phyloP scores from a whole-genome alignment of 2,113 vertebrate species.

The Dendropsophus ebraccatus region DNA sequence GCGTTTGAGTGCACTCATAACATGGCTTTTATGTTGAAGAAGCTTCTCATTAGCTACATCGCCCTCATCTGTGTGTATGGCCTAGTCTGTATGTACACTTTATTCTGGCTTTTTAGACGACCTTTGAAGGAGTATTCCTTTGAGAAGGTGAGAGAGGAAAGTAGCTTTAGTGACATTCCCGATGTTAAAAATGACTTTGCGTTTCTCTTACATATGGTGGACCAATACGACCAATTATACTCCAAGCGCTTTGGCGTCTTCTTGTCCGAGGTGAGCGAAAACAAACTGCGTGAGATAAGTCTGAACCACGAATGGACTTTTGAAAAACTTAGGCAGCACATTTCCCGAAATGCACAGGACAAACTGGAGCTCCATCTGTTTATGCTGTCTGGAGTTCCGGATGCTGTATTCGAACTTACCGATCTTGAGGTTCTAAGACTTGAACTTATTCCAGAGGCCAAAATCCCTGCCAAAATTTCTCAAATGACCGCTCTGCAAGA shows the following conservation, averaged over 20 bases:
- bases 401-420: constrained; percentile 93
- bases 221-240: constrained; percentile 96
- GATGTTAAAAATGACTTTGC: constrained; percentile 99
- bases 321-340: constrained; percentile 92
- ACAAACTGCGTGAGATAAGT: constrained; percentile 94
- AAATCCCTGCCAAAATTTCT: constrained; percentile 95
- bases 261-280: constrained; percentile 96
- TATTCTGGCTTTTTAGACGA: constrained; percentile 95
- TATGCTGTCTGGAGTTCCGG: constrained; percentile 93
- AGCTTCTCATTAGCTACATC: constrained; percentile 96
- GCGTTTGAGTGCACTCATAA: constrained; percentile 95
- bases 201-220: constrained; percentile 97
- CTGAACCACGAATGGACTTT: constrained; percentile 97
- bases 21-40: constrained; percentile 97
- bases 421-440: constrained; percentile 94
- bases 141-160: constrained; percentile 96
- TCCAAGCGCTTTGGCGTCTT: constrained; percentile 97
- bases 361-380: constrained; percentile 93
- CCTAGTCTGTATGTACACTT: constrained; percentile 91
- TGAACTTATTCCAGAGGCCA: constrained; percentile 94
- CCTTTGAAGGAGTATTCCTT: constrained; percentile 97
- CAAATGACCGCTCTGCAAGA: constrained; percentile 97
- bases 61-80: constrained; percentile 94
- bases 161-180: constrained; percentile 97
- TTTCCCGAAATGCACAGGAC: constrained; percentile 90